Percentiles rank a stretch among this genome's conserved stretches.
phyloP scores from a whole-genome alignment of 2,113 vertebrate genomes.

The Lamprotornis superbus region DNA sequence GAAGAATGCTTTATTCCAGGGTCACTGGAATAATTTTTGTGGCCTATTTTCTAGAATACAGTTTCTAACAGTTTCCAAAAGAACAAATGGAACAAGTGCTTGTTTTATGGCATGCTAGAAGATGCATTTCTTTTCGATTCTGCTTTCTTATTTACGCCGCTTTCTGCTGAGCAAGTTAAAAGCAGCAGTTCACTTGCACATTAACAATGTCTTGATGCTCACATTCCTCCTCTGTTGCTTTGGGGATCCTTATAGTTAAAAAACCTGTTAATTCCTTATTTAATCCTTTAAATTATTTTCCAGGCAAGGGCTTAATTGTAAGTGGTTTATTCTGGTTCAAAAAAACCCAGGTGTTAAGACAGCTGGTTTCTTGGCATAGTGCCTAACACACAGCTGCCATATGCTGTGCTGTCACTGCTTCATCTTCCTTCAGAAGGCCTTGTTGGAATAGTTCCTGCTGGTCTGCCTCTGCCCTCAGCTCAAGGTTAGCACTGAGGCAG shows the following conservation, averaged over 20 bases:
- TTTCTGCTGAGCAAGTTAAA: neutral
- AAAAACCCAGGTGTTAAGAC: neutral
- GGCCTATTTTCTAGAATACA: neutral
- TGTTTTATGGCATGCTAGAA: neutral
- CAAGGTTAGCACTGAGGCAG: neutral
- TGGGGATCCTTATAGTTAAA: neutral
- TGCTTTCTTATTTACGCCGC: neutral
- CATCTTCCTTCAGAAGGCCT: neutral
- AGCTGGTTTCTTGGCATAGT: neutral
- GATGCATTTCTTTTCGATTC: neutral
- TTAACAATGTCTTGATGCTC: neutral
- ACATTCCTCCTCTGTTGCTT: neutral
- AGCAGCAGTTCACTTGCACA: neutral
- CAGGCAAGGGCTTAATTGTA: neutral
- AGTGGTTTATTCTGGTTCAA: neutral
- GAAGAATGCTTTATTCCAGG: neutral
- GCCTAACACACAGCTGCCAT: neutral
- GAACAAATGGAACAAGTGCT: neutral
- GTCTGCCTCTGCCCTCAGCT: neutral
- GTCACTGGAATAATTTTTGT: neutral
- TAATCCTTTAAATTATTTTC: neutral
- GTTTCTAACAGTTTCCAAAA: neutral
- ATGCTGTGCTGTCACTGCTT: neutral
- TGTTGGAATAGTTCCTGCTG: neutral
- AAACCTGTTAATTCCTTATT: neutral